These are phyloP conservation scores for Mimumesa dahlbomi DNA, from an alignment of 2,888 invertebrate genomes.

Conservation along the genomic window DNA sequence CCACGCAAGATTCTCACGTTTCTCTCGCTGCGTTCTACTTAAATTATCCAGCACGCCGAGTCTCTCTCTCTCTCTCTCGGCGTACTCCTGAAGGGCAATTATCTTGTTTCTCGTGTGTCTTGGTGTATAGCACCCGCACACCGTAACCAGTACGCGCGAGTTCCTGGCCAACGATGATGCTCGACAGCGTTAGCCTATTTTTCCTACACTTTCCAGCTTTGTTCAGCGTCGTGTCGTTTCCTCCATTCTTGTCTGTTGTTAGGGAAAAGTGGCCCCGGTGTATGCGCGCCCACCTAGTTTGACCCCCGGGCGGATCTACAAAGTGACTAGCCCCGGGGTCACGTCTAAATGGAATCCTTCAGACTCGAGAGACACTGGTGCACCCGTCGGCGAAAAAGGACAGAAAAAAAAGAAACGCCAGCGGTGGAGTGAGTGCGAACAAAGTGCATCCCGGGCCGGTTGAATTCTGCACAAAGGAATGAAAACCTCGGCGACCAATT, in stretches of 20 bases:
- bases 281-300: not conserved
- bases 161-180: no score
- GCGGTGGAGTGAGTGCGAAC: slow-evolving; percentile 12
- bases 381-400: not conserved
- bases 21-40: not conserved
- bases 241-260: slow-evolving; percentile 5
- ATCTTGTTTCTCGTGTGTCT: not conserved
- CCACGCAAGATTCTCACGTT: not conserved
- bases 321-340: slow-evolving; percentile 30
- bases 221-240: not conserved
- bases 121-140: no score
- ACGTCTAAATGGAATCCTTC: slow-evolving; percentile 21
- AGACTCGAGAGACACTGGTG: not conserved
- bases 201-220: slow-evolving; percentile 1
- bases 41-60: not conserved
- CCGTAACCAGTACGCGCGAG: no score
- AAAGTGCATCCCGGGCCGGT: slow-evolving; percentile 22
- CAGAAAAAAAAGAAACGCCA: slow-evolving; percentile 9
- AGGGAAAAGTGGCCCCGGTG: not conserved
- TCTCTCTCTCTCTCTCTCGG: not conserved
- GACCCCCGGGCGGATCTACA: slow-evolving; percentile 19
- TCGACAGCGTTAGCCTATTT: not conserved
- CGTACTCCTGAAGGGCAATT: not conserved
- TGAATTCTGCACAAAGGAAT: slow-evolving; percentile 17
- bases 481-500: slow-evolving; percentile 19